Base-by-base conservation (phyloP, 2,888 invertebrate species). In the Metallyticus violacea region DNA sequence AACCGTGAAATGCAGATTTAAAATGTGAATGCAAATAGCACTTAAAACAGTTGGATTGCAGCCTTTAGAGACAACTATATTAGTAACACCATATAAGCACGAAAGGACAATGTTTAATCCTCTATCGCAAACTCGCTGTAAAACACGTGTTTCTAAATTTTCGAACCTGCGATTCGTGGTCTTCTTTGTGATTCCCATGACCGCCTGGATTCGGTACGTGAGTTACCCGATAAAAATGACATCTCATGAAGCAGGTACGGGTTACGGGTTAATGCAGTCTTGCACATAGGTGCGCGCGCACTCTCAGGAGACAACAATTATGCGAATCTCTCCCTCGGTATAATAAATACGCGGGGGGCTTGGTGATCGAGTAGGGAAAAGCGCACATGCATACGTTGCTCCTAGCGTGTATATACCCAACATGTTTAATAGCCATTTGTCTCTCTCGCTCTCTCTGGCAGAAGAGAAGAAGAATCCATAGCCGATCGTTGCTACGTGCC, bases 401-500 rank as follows among this genome's bases (percentile, higher is more conserved):
- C 79, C 79, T 3, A 28, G 79, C 40, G 40, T 62, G 79, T 22
- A 22, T n/a, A 15, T 30, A n/a, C 25, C 81, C 81, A 29, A 28
- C 81, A 25, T 30, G 40, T 5, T 30, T 81, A 30, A 81, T 81
- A 40, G 81, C 30, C 81, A 81, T 81, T 81, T 81, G 81, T 81
- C 81, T 81, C 27, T 7, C 5, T 29, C 9, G 25, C 30, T 1
- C 30, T 80, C 30, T 28, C 30, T 28, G 7, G 28, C 28, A n/a
- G n/a, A n/a, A n/a, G n/a, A n/a, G 7, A 15, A 29, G 80, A 29
- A 62, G 80, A 80, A 80, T 28, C 81, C 81, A 81, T 81, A 81
- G 81, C 81, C 81, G 81, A 81, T 81, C 25, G 25, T 30, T 30
- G n/a, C 30, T 30, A 81, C 81, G 81, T 81, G 81, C 81, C n/a